Evolutionary conservation across 2,888 invertebrate species (phyloP).

Genomic region (Endotricha flammealis): DNA sequence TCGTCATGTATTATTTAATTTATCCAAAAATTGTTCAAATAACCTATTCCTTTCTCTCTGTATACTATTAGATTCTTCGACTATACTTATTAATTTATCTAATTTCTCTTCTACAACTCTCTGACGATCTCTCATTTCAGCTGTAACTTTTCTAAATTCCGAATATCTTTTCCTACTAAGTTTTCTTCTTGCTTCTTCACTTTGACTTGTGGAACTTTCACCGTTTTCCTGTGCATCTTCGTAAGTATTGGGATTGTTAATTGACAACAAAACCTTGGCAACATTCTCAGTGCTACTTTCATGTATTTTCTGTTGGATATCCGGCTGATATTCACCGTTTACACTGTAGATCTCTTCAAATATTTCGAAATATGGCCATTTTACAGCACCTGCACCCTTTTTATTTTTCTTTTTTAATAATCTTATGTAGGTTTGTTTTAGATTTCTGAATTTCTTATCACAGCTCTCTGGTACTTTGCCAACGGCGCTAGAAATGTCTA

Average conservation of each 20-base stretch:
- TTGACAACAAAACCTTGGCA: conserved; percentile 53
- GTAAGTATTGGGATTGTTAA: conserved; percentile 40
- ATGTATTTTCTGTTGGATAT: conserved; percentile 58
- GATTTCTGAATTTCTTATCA: conserved; percentile 67
- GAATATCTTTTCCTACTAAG: conserved; percentile 46
- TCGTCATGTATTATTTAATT: conserved; percentile 38
- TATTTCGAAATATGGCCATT: conserved; percentile 66
- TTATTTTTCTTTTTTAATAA: conserved; percentile 56
- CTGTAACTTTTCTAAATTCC: conserved; percentile 57
- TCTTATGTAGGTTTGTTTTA: conserved; percentile 65
- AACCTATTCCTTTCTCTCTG: conserved; percentile 62
- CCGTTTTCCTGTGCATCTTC: conserved; percentile 37
- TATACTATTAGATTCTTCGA: conserved; percentile 68
- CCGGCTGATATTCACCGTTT: conserved; percentile 61
- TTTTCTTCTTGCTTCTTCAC: conserved; percentile 47
- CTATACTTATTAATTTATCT: conserved; percentile 65
- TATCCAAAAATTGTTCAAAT: conserved; percentile 61
- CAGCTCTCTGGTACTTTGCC: conserved; percentile 62
- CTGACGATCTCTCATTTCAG: conserved; percentile 65
- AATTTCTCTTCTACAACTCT: conserved; percentile 62
- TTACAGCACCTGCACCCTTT: conserved; percentile 45
- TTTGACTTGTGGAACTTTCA: conserved; percentile 39
- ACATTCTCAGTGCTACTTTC: conserved; percentile 50
- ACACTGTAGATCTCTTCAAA: conserved; percentile 63
- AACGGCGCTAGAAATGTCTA: conserved; percentile 50